A percentile compares a stretch with the other conserved stretches of the same genome.
These are phyloP conservation scores for Orgyia antiqua DNA, from an alignment of 2,888 invertebrate genomes.

Conservation along the genomic window DNA sequence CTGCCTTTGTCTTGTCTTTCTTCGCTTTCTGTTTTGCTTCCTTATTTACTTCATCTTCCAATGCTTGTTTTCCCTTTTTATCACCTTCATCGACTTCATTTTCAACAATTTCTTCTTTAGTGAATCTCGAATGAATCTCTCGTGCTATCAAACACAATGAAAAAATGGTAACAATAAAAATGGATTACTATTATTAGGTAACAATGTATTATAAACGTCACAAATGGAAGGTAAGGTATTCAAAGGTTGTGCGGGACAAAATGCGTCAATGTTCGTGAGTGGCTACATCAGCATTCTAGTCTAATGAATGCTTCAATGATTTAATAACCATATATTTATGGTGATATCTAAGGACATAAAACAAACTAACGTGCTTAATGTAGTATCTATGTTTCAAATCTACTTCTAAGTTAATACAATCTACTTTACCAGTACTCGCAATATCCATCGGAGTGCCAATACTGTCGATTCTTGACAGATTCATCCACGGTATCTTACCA, in stretches of 20 bases:
- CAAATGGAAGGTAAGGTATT: constrained; percentile 40
- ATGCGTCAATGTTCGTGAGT: constrained; percentile 33
- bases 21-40: constrained; percentile 31
- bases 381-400: constrained; percentile 41
- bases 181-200: constrained; percentile 29
- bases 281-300: constrained; percentile 60
- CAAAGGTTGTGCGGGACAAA: constrained; percentile 29
- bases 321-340: constrained; percentile 44
- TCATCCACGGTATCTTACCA: constrained; percentile 33
- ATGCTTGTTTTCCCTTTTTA: constrained; percentile 36
- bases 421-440: constrained; percentile 46
- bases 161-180: constrained; percentile 45
- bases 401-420: constrained; percentile 50
- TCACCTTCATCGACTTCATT: constrained; percentile 64
- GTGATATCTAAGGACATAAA: constrained; percentile 51
- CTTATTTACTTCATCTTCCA: constrained; percentile 38
- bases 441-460: constrained; percentile 30
- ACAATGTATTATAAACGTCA: constrained; percentile 47
- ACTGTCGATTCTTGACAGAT: constrained; percentile 23
- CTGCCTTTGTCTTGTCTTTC: constrained; percentile 41
- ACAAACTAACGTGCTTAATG: constrained; percentile 55
- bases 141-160: constrained; percentile 64
- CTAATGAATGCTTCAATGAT: constrained; percentile 57
- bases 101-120: constrained; percentile 67
- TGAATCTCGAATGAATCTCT: constrained; percentile 71